A percentile compares a stretch with the other conserved stretches of the same genome.
Evolutionary conservation across 2,888 invertebrate genomes (phyloP).

Genomic region (Crocallis elinguaria): DNA sequence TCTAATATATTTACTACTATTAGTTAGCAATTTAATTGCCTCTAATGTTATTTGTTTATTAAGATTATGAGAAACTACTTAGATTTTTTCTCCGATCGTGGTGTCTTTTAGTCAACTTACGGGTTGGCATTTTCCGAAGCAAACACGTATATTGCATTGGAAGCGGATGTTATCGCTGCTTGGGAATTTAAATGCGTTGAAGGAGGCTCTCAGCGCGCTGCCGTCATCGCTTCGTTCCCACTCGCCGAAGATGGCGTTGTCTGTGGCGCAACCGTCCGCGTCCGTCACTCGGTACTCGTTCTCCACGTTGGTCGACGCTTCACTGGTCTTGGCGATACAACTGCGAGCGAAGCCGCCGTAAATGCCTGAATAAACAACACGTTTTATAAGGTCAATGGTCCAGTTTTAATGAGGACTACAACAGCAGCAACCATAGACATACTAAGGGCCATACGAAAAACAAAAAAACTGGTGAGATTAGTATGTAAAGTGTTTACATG

Average conservation of each 20-base stretch:
- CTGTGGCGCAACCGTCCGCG: slow-evolving; percentile 96
- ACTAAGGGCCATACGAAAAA: not conserved
- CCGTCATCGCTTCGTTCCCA: slow-evolving; percentile 96
- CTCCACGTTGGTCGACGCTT: slow-evolving; percentile 89
- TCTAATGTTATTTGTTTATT: too few species aligned
- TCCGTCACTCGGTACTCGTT: slow-evolving; percentile 97
- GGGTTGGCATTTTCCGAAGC: slow-evolving; percentile 97
- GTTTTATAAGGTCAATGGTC: too few species aligned
- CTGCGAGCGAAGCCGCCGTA: slow-evolving; percentile 97
- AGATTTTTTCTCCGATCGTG: not conserved
- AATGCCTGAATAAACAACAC: slow-evolving; percentile 87
- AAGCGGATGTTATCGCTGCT: slow-evolving; percentile 97
- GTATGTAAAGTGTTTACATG: too few species aligned
- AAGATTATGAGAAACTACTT: too few species aligned
- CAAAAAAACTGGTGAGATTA: too few species aligned
- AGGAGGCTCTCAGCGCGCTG: slow-evolving; percentile 93
- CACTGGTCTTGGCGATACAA: slow-evolving; percentile 96
- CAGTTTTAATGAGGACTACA: too few species aligned
- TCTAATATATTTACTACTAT: too few species aligned
- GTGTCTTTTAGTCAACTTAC: slow-evolving; percentile 78
- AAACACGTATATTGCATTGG: slow-evolving; percentile 97
- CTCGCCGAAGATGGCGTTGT: slow-evolving; percentile 96
- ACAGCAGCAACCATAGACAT: not conserved
- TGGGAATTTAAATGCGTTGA: slow-evolving; percentile 98
- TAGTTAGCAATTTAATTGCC: too few species aligned